A percentile compares a stretch with the other conserved stretches of the same genome.
phyloP scores from a whole-genome alignment of 2,888 invertebrate species.

The Tachina lurida region DNA sequence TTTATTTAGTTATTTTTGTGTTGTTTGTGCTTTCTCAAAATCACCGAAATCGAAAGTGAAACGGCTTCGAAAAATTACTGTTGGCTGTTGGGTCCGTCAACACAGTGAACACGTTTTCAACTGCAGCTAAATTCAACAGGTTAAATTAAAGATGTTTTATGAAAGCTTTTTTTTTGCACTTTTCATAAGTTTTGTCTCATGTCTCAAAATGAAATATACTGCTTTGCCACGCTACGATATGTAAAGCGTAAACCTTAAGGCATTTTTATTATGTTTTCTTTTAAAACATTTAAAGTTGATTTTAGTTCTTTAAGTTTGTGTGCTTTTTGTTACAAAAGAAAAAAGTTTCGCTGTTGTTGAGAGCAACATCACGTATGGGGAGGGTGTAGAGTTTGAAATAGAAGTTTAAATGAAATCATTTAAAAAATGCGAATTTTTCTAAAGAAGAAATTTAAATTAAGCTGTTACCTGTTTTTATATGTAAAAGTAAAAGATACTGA shows the following conservation, averaged over 20 bases:
- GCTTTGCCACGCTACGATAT: constrained; percentile 10
- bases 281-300: constrained; percentile 25
- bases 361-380: neutral
- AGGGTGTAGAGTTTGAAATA: neutral
- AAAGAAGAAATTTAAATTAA: too few species aligned
- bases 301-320: constrained; percentile 9
- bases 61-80: constrained; percentile 73
- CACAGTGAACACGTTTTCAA: constrained; percentile 11
- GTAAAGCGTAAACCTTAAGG: constrained; percentile 54
- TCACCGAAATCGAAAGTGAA: constrained; percentile 79
- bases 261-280: constrained; percentile 32
- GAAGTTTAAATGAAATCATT: neutral
- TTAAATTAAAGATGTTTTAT: constrained; percentile 60
- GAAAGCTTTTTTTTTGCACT: constrained; percentile 44
- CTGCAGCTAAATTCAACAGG: constrained; percentile 50
- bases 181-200: neutral
- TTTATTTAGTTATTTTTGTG: constrained; percentile 33
- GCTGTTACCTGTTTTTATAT: too few species aligned
- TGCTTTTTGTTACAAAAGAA: neutral
- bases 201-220: neutral
- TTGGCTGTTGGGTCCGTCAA: too few species aligned
- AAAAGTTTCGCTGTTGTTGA: neutral
- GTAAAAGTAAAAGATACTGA: too few species aligned
- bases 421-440: neutral
- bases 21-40: constrained; percentile 34